Conservation (phyloP, 1,140 invertebrate genomes). For the Drosophila yakuba region DNA sequence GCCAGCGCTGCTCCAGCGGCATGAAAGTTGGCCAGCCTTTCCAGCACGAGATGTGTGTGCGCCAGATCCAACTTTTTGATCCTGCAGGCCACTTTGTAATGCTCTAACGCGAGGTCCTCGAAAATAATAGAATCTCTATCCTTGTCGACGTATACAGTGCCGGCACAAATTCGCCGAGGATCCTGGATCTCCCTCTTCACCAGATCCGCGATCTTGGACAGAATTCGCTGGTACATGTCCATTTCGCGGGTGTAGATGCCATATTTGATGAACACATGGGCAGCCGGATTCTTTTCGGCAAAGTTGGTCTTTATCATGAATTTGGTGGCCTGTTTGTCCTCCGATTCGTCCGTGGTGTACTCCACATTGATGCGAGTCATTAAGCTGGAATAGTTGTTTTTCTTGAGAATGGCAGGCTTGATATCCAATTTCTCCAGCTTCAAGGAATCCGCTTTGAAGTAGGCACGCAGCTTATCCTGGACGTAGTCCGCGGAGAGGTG, state of each 20-base stretch:
- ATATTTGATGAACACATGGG: constrained; percentile 47
- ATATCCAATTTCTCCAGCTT: constrained; percentile 44
- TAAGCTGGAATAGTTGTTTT: constrained; percentile 74
- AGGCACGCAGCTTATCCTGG: constrained; percentile 47
- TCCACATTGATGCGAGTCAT: constrained; percentile 64
- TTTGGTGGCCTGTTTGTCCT: constrained; percentile 9
- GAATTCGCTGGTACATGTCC: constrained; percentile 62
- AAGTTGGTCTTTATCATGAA: constrained; percentile 68
- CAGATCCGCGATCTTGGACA: constrained; percentile 57
- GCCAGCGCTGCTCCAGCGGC: constrained; percentile 68
- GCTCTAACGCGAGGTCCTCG: constrained; percentile 82
- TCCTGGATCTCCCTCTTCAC: constrained; percentile 49
- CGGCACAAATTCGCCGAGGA: constrained; percentile 58
- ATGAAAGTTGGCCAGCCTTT: constrained; percentile 86
- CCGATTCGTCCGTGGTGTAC: constrained; percentile 11
- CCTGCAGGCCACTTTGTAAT: constrained; percentile 86
- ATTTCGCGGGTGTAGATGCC: constrained; percentile 66
- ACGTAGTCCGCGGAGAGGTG: constrained; percentile 72
- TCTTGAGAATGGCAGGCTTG: constrained; percentile 33
- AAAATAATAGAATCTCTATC: constrained; percentile 55
- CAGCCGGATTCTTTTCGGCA: constrained; percentile 44
- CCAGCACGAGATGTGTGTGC: constrained; percentile 85
- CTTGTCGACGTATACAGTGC: constrained; percentile 63
- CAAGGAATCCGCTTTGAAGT: constrained; percentile 54
- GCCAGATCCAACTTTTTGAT: constrained; percentile 85